Evolutionary conservation across 92 coral and sea anemone species (phyloP).

Genomic region (Phenganax stokvisi): DNA sequence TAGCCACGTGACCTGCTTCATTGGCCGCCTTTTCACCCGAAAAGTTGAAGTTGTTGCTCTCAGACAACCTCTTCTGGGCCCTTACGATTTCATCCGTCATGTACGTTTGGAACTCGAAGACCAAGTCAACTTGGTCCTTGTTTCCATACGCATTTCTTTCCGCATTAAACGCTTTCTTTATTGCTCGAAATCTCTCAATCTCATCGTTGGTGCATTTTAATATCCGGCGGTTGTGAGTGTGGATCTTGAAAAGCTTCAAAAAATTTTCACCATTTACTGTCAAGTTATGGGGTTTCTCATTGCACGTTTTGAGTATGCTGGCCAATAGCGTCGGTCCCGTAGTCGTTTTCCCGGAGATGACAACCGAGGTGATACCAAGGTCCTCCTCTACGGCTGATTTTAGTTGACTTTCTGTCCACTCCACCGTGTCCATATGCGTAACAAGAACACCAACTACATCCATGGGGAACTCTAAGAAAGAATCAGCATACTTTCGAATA

Average conservation of each 20-base stretch:
- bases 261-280: slow-evolving; percentile 46
- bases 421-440: slow-evolving; percentile 52
- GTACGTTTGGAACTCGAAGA: slow-evolving; percentile 53
- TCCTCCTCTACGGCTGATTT: slow-evolving; percentile 30
- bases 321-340: slow-evolving; percentile 2
- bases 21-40: slow-evolving; percentile 48
- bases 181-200: slow-evolving; percentile 24
- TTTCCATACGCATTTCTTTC: slow-evolving; percentile 37
- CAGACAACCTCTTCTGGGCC: slow-evolving; percentile 49
- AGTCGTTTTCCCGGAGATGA: slow-evolving; percentile 35
- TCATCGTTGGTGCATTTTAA: slow-evolving; percentile 48
- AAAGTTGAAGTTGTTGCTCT: slow-evolving; percentile 45
- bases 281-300: slow-evolving; percentile 15
- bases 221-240: slow-evolving; percentile 41
- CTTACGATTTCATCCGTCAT: slow-evolving; percentile 51
- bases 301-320: slow-evolving; percentile 30
- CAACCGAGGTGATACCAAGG: slow-evolving; percentile 49
- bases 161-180: slow-evolving; percentile 42
- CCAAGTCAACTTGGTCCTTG: slow-evolving; percentile 46
- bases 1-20: slow-evolving; percentile 52
- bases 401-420: slow-evolving; percentile 35
- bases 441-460: slow-evolving; percentile 50
- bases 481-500: slow-evolving; percentile 52
- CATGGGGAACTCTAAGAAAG: slow-evolving; percentile 44
- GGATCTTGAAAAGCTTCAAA: slow-evolving; percentile 48